These are phyloP conservation scores for Andrena bicolor DNA, from an alignment of 2,888 invertebrate species.

Conservation along the genomic window DNA sequence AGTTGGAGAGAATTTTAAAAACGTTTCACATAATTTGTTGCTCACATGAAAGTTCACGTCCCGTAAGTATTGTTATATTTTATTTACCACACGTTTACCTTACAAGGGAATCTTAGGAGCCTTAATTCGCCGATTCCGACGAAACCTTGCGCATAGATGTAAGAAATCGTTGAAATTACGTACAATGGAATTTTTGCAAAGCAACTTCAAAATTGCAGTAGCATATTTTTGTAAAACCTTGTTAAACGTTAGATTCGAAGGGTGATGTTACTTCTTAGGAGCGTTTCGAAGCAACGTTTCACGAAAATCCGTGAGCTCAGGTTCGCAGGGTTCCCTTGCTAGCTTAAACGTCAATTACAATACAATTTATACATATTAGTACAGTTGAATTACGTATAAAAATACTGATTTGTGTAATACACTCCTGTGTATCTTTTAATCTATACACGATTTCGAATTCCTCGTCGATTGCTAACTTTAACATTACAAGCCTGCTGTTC, in stretches of 20 bases:
- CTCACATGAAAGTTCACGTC: conserved; percentile 33
- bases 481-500: conserved; percentile 11
- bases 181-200: not conserved
- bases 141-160: not conserved
- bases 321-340: conserved; percentile 20
- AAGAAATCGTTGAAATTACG: not conserved
- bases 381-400: conserved; percentile 54
- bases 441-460: conserved; percentile 6
- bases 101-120: conserved; percentile 3
- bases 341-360: conserved; percentile 24
- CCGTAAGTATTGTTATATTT: conserved; percentile 52
- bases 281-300: conserved; percentile 3
- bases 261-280: not conserved
- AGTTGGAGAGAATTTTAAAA: conserved; percentile 45
- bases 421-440: conserved; percentile 17
- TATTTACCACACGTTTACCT: conserved; percentile 41
- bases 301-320: not conserved
- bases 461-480: conserved; percentile 28
- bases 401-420: conserved; percentile 46
- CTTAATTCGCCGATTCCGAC: not conserved
- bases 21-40: conserved; percentile 36
- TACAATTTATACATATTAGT: conserved; percentile 42
- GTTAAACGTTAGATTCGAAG: conserved; percentile 1
- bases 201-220: not conserved
- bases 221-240: not conserved